Evolutionary conservation across 1,140 invertebrate genomes (phyloP).

Genomic region (Cyphomyrmex costatus): DNA sequence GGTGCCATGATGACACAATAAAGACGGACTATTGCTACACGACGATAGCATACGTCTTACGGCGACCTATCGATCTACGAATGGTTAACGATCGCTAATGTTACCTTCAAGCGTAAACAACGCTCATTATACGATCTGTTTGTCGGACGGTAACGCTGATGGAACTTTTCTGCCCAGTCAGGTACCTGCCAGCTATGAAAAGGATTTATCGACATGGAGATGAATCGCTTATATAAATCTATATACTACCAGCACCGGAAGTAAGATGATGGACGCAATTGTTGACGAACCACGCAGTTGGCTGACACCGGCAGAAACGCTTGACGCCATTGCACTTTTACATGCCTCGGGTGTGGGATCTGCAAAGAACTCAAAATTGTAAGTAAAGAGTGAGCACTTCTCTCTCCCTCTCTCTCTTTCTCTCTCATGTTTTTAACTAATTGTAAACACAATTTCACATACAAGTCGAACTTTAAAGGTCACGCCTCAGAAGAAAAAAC

Average conservation of each 20-base stretch:
- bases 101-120: slow-evolving; percentile 60
- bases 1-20: slow-evolving; percentile 31
- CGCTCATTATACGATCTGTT: slow-evolving; percentile 49
- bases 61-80: slow-evolving; percentile 58
- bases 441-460: no score
- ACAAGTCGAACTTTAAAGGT: no score
- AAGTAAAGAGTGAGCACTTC: not conserved
- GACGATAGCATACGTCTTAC: slow-evolving; percentile 29
- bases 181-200: slow-evolving; percentile 59
- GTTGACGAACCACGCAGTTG: slow-evolving; percentile 56
- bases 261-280: slow-evolving; percentile 49
- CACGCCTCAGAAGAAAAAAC: no score
- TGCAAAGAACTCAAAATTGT: slow-evolving; percentile 75
- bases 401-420: no score
- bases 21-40: slow-evolving; percentile 32
- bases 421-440: no score
- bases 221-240: slow-evolving; percentile 76
- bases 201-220: slow-evolving; percentile 57
- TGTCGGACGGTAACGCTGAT: slow-evolving; percentile 29
- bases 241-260: slow-evolving; percentile 75
- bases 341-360: slow-evolving; percentile 88
- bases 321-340: slow-evolving; percentile 87
- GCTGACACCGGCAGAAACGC: slow-evolving; percentile 85
- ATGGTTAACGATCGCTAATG: slow-evolving; percentile 51
- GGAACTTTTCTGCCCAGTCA: slow-evolving; percentile 44